Conservation (phyloP, 1,140 invertebrate species). For the Musca vetustissima region DNA sequence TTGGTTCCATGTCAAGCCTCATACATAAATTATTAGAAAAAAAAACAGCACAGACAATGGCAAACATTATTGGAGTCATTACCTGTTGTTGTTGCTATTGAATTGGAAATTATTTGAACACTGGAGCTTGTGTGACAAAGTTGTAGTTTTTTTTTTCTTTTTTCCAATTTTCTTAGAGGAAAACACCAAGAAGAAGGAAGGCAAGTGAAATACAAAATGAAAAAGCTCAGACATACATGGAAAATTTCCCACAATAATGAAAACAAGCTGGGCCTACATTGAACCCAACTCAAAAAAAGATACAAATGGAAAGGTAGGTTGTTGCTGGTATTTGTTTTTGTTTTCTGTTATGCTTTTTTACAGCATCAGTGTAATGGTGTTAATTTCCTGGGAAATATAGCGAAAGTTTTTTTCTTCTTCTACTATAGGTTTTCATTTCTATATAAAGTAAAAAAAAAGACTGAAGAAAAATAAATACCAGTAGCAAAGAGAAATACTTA, state of each 20-base stretch:
- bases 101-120: too few relatives aligned
- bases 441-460: too few relatives aligned
- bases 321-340: not conserved
- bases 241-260: slow-evolving; percentile 8
- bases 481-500: too few relatives aligned
- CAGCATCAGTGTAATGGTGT: not conserved
- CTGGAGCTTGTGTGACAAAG: too few relatives aligned
- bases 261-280: not conserved
- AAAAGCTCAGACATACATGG: not conserved
- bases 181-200: not conserved
- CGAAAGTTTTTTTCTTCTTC: slow-evolving; percentile 9
- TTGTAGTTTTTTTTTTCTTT: too few relatives aligned
- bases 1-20: too few relatives aligned
- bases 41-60: too few relatives aligned
- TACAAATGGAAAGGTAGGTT: too few relatives aligned
- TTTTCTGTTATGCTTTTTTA: not conserved
- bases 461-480: too few relatives aligned
- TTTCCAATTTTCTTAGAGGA: not conserved
- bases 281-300: not conserved
- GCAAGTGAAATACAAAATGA: not conserved
- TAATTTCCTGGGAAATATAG: slow-evolving; percentile 19
- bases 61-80: too few relatives aligned
- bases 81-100: too few relatives aligned
- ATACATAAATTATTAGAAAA: too few relatives aligned
- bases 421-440: not conserved